Conservation (phyloP, 2,113 vertebrate species). For the Leptobrachium ailaonicum region DNA sequence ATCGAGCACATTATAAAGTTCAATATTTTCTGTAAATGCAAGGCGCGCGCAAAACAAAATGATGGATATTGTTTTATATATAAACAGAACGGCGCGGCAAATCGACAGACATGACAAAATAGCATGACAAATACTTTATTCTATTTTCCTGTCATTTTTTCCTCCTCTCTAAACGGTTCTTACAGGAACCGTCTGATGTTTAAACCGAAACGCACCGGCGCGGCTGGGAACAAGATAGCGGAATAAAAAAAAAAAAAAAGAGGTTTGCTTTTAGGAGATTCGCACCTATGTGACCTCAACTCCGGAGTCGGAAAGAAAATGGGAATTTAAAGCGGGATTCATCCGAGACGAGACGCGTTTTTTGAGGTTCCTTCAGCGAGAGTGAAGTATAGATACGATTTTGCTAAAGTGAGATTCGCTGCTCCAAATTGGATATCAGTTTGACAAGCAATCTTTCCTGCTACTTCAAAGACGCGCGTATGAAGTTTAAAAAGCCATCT, state of each 20-base stretch:
- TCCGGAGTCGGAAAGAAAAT: conserved; percentile 23
- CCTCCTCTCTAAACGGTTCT: conserved; percentile 2
- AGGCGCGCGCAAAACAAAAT: neutral
- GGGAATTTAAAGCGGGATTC: conserved; percentile 20
- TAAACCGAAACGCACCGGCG: conserved; percentile 25
- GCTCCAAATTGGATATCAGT: conserved; percentile 47
- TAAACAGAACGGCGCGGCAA: conserved; percentile 2
- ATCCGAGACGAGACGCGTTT: conserved; percentile 14
- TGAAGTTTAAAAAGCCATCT: conserved; percentile 45
- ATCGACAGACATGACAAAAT: conserved; percentile 44
- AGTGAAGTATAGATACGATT: conserved; percentile 45
- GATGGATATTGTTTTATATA: conserved; percentile 34
- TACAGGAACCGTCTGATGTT: conserved; percentile 21
- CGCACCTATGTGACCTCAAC: conserved; percentile 30
- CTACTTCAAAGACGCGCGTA: conserved; percentile 47
- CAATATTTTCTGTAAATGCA: conserved; percentile 18
- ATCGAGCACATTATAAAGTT: conserved; percentile 8
- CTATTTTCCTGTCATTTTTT: conserved; percentile 24
- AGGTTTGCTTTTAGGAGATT: conserved; percentile 29
- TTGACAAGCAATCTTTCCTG: conserved; percentile 48
- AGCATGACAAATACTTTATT: conserved; percentile 38
- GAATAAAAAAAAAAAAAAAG: neutral
- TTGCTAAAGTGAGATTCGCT: conserved; percentile 41
- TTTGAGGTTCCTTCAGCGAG: conserved; percentile 23
- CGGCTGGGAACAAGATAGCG: neutral